Conservation (phyloP, 1,140 invertebrate genomes). For the Zelostemma sp. region DNA sequence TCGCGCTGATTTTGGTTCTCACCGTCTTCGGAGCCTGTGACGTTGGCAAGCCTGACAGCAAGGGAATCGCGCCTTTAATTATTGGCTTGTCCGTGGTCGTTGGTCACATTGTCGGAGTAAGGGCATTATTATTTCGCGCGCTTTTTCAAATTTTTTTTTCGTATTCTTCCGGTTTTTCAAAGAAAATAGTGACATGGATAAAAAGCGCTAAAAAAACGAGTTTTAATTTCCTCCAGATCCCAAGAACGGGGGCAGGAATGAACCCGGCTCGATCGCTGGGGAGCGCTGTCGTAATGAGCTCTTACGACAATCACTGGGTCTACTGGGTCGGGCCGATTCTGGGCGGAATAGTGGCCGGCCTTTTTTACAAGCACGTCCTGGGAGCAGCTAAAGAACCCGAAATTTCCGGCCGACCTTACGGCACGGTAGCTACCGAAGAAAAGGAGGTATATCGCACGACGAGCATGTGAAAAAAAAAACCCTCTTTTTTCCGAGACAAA, state of each 20-base stretch:
- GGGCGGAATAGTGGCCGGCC: slow-evolving; percentile 82
- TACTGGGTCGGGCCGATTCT: slow-evolving; percentile 90
- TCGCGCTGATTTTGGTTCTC: slow-evolving; percentile 89
- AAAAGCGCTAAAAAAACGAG: too few relatives aligned
- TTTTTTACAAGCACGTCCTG: slow-evolving; percentile 83
- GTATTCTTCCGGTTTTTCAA: neutral
- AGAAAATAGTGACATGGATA: neutral
- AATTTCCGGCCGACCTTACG: slow-evolving; percentile 68
- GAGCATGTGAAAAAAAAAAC: slow-evolving; percentile 11
- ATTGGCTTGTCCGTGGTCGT: slow-evolving; percentile 91
- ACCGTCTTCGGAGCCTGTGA: slow-evolving; percentile 91
- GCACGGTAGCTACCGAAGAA: slow-evolving; percentile 74
- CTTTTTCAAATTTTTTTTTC: neutral
- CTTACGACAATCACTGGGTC: slow-evolving; percentile 87
- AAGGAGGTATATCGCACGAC: slow-evolving; percentile 73
- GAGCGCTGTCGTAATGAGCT: slow-evolving; percentile 82
- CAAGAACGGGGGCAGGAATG: slow-evolving; percentile 89
- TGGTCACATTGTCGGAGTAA: slow-evolving; percentile 88
- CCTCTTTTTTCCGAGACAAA: too few relatives aligned
- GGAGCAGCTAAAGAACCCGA: slow-evolving; percentile 71
- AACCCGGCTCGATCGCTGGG: slow-evolving; percentile 91
- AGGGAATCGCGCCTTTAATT: slow-evolving; percentile 86
- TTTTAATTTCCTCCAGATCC: slow-evolving; percentile 68
- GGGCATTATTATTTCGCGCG: too few relatives aligned
- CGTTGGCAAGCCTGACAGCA: slow-evolving; percentile 78